These are phyloP conservation scores for Helobdella robusta DNA, from an alignment of 2,888 invertebrate genomes.

Conservation along the genomic window DNA sequence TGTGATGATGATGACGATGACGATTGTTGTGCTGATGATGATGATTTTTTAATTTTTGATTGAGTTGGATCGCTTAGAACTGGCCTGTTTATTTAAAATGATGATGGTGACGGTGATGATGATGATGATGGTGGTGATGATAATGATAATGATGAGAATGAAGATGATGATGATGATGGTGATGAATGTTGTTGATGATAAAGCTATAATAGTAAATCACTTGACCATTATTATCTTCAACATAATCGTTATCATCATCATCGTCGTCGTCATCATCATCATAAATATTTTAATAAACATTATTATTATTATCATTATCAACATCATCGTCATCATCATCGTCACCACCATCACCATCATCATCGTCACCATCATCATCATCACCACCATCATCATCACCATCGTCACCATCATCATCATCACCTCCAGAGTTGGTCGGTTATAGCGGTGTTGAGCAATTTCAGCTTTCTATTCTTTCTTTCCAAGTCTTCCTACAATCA, in stretches of 20 bases:
- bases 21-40: neutral
- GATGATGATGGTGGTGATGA: constrained; percentile 7
- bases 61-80: too few species aligned
- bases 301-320: neutral
- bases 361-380: neutral
- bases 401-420: neutral
- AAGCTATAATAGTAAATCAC: neutral
- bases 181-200: neutral
- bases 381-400: neutral
- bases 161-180: too few species aligned
- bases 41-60: too few species aligned
- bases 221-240: neutral
- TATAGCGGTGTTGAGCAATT: neutral
- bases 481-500: too few species aligned
- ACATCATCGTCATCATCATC: neutral
- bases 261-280: neutral
- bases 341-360: neutral
- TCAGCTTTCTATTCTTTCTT: too few species aligned
- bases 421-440: neutral
- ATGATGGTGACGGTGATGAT: neutral
- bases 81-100: neutral
- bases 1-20: too few species aligned
- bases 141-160: too few species aligned
- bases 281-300: neutral
- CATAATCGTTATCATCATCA: neutral